Evolutionary conservation across 2,113 vertebrate genomes (phyloP).

Genomic region (Chascanopsetta lugubris): DNA sequence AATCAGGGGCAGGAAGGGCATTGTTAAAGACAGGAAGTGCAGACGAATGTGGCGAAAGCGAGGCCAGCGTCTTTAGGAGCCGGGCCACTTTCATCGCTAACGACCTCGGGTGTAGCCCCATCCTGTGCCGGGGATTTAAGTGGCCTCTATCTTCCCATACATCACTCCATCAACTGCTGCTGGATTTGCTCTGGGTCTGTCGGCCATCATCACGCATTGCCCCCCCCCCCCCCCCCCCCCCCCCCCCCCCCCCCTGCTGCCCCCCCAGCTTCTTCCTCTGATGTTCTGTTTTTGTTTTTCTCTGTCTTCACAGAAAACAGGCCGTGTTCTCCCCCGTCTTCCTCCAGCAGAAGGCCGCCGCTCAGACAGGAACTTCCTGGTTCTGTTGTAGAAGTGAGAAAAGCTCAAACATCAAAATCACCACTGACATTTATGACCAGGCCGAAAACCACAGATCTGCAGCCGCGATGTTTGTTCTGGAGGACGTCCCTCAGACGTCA

Average conservation of each 20-base stretch:
- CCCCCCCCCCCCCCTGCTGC: too few species aligned
- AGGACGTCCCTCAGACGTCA: too few species aligned
- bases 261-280: too few species aligned
- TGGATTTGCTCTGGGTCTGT: slow-evolving; percentile 5
- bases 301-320: not conserved
- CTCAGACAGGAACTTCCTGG: not conserved
- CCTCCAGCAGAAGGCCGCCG: not conserved
- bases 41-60: slow-evolving; percentile 29
- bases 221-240: too few species aligned
- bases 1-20: slow-evolving; percentile 46
- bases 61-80: slow-evolving; percentile 20
- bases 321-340: not conserved
- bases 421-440: too few species aligned
- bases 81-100: slow-evolving; percentile 47
- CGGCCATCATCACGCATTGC: not conserved
- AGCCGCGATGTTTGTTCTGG: too few species aligned
- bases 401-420: too few species aligned
- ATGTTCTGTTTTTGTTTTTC: too few species aligned
- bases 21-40: slow-evolving; percentile 64
- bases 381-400: not conserved
- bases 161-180: slow-evolving; percentile 29
- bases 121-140: slow-evolving; percentile 51
- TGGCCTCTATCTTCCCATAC: slow-evolving; percentile 32
- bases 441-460: too few species aligned
- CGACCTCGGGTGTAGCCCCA: slow-evolving; percentile 42